A percentile compares a stretch with the other conserved stretches of the same genome.
Conservation (phyloP, 2,797 vertebrate genomes). For the Leuciscus waleckii region DNA sequence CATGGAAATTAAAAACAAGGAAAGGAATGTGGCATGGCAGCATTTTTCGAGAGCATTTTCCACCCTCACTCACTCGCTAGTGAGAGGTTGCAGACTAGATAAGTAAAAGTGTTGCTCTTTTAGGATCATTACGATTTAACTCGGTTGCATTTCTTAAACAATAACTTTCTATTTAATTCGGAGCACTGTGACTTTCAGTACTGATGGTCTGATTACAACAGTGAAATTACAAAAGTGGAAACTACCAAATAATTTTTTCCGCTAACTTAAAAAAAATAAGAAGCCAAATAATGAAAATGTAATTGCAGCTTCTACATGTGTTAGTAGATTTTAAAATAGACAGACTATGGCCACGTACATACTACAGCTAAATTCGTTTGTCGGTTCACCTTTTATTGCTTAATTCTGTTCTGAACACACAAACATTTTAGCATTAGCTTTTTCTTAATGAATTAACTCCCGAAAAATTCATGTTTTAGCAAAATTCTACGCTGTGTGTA, state of each 20-base stretch:
- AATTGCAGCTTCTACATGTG: neutral
- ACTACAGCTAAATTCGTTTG: too few relatives aligned
- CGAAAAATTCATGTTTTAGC: too few relatives aligned
- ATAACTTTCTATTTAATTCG: neutral
- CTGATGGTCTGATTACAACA: neutral
- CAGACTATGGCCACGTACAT: too few relatives aligned
- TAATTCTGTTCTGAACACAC: too few relatives aligned
- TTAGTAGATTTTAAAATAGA: too few relatives aligned
- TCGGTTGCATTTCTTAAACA: neutral
- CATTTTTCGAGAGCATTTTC: conserved; percentile 36
- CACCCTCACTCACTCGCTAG: neutral
- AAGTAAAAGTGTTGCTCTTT: neutral
- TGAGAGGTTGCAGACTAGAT: neutral
- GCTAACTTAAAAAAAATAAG: neutral
- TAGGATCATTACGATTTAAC: conserved; percentile 24
- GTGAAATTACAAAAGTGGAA: neutral
- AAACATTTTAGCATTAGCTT: too few relatives aligned
- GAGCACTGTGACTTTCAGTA: neutral
- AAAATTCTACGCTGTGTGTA: too few relatives aligned
- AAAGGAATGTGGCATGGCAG: conserved; percentile 27
- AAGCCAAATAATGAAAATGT: too few relatives aligned
- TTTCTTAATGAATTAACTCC: too few relatives aligned
- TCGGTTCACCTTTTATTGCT: too few relatives aligned
- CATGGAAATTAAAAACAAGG: conserved; percentile 27
- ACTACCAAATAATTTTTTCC: neutral